A percentile compares a stretch with the other conserved stretches of the same genome.
Conservation (phyloP, 2,888 invertebrate genomes). For the Polydrusus tereticollis region DNA sequence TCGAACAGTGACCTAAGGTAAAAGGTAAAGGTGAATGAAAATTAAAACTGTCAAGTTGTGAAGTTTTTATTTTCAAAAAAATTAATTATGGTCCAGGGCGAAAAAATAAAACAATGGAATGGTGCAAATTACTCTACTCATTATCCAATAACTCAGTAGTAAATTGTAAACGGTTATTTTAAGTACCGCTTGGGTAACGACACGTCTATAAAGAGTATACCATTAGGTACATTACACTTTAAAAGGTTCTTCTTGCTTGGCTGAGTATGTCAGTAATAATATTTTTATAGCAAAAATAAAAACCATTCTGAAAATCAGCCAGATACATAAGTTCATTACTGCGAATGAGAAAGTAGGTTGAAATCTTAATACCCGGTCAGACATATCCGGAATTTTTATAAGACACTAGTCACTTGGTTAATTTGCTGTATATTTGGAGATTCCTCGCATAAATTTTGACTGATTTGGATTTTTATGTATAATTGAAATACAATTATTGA, state of each 20-base stretch:
- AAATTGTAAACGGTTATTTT: no score
- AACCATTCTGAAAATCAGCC: slow-evolving; percentile 2
- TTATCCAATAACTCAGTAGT: no score
- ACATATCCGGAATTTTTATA: slow-evolving; percentile 26
- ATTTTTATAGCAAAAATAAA: slow-evolving; percentile 9
- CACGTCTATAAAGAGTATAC: no score
- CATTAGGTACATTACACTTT: background rate
- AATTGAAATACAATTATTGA: background rate
- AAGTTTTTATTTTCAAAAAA: no score
- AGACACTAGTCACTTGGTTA: background rate
- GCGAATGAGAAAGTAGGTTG: slow-evolving; percentile 25
- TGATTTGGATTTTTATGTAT: background rate
- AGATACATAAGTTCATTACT: slow-evolving; percentile 9
- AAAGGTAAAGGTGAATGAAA: no score
- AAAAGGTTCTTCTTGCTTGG: background rate
- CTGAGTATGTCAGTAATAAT: background rate
- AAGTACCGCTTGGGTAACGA: no score
- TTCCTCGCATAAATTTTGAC: background rate
- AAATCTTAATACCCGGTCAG: slow-evolving; percentile 20
- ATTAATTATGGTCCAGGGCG: no score
- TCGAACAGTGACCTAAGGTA: no score
- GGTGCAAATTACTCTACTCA: no score
- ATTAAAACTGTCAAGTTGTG: no score
- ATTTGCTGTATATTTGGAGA: background rate
- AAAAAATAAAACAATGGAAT: no score